phyloP scores from a whole-genome alignment of 2,797 vertebrate genomes.

The Buceros bicornis region DNA sequence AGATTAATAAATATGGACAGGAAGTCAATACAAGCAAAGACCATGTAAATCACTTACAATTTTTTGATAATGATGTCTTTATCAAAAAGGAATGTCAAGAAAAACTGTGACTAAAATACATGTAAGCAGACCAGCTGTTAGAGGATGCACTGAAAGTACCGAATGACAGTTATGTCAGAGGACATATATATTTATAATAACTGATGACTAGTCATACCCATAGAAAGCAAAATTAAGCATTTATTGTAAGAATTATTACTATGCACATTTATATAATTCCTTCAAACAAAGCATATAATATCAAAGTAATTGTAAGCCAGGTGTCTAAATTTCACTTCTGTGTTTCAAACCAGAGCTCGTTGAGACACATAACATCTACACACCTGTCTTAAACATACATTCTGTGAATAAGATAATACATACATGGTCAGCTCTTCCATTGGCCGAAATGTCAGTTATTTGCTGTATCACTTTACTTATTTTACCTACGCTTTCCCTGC shows the following conservation, averaged over 20 bases:
- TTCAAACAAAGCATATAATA: background rate
- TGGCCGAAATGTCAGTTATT: background rate
- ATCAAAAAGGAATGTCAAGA: background rate
- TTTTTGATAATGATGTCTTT: background rate
- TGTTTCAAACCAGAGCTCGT: background rate
- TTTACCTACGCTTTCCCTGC: background rate
- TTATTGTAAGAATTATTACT: background rate
- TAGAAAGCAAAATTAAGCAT: background rate
- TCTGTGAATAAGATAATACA: background rate
- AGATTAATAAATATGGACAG: background rate
- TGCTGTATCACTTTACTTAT: background rate
- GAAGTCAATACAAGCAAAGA: background rate
- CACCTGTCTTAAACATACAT: background rate
- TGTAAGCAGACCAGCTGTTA: background rate
- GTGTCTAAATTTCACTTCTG: background rate
- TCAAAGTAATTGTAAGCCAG: rapidly evolving
- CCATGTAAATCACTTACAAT: background rate
- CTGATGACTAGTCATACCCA: background rate
- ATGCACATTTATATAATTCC: background rate
- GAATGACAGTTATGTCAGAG: background rate
- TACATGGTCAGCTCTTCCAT: background rate
- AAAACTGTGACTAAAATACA: background rate
- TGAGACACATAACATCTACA: background rate
- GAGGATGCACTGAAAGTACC: background rate
- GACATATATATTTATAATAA: background rate